phyloP scores from a whole-genome alignment of 1,140 invertebrate species.

The Saccostrea echinata region DNA sequence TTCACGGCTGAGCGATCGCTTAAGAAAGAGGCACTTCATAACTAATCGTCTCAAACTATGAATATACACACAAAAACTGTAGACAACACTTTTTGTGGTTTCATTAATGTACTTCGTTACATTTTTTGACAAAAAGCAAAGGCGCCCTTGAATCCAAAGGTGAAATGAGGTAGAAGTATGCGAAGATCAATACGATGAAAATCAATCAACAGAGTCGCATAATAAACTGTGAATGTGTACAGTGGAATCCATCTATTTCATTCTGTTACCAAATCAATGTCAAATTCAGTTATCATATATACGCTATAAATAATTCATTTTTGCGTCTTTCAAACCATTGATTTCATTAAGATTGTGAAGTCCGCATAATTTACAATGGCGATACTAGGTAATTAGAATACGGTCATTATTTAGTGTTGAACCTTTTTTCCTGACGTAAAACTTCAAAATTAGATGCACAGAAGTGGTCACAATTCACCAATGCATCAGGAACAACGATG shows the following conservation, averaged over 20 bases:
- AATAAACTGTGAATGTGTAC: not conserved
- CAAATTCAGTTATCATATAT: not conserved
- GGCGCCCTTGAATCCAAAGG: not conserved
- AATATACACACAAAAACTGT: not conserved
- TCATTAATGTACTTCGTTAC: not conserved
- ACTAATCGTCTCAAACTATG: conserved; percentile 33
- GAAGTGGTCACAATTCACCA: not conserved
- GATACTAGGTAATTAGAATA: not conserved
- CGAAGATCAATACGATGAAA: conserved; percentile 26
- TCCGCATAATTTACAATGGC: not conserved
- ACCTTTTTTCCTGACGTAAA: not conserved
- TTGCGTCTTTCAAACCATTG: conserved; percentile 1
- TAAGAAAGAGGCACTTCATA: not conserved
- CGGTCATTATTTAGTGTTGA: not conserved
- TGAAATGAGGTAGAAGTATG: not conserved
- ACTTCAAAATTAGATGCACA: not conserved
- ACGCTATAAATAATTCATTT: conserved; percentile 19
- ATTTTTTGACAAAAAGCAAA: not conserved
- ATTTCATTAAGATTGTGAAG: not conserved
- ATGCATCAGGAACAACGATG: not conserved
- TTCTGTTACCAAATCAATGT: not conserved
- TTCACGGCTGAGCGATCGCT: conserved; percentile 14
- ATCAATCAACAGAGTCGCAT: conserved; percentile 16
- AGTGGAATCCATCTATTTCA: not conserved
- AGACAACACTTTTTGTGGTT: conserved; percentile 9